These are phyloP conservation scores for Stichodactyla mertensii DNA, from an alignment of 64 coral and sea anemone species.

Conservation along the genomic window DNA sequence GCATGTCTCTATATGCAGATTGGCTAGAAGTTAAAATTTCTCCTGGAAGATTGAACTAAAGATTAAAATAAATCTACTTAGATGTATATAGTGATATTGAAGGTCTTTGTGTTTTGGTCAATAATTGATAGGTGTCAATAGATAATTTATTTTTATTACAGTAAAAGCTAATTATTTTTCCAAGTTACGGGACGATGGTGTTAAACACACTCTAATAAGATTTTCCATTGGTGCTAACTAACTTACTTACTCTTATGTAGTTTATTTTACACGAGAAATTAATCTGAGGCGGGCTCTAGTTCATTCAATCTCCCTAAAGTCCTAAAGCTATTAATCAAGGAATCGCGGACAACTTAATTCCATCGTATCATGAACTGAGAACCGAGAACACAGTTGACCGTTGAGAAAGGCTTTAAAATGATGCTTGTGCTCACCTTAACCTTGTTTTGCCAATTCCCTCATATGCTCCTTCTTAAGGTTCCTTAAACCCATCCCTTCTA, in stretches of 20 bases:
- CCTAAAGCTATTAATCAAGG: background rate
- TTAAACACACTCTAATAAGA: background rate
- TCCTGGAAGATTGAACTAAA: background rate
- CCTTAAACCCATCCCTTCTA: background rate
- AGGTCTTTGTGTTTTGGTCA: background rate
- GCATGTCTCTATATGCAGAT: background rate
- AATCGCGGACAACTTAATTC: background rate
- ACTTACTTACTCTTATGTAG: background rate
- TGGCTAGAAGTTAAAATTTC: background rate
- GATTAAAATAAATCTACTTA: background rate
- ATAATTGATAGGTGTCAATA: slow-evolving; percentile 3
- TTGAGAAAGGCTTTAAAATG: background rate
- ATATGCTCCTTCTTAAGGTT: background rate
- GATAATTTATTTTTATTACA: background rate
- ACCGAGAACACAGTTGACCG: background rate
- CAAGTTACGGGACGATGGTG: background rate
- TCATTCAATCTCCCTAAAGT: background rate
- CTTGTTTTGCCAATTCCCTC: background rate
- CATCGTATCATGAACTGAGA: background rate
- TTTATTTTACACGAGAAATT: background rate
- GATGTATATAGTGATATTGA: background rate
- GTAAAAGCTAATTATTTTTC: too few species aligned
- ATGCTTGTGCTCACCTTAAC: background rate
- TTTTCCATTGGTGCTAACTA: background rate
- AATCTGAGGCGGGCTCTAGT: background rate